Base-by-base conservation (phyloP, 2,888 invertebrate species). In the Nemotelus nigrinus region DNA sequence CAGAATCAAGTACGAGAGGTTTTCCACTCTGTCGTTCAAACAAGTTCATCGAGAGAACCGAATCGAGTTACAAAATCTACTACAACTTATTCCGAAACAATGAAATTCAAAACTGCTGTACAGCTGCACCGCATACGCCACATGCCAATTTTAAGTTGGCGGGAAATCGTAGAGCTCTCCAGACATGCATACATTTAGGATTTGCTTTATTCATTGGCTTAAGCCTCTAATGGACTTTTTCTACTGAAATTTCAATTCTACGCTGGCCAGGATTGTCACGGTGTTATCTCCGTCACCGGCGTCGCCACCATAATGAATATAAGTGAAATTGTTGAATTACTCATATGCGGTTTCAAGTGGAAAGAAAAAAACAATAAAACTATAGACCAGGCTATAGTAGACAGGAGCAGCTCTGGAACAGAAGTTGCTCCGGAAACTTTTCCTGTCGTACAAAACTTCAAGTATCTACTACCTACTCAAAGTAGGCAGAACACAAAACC, bases 391-490 rank as follows among this genome's bases (percentile, higher is more conserved):
- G 7, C 5, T 10, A 2, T n/a, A 43, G 53, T 39, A 10, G 68
- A 50, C 53, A 68, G 50, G 25, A 48, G 44, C 25, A 63, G 41
- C 74, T 10, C 3, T 2, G 48, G 43, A 44, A 47, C 25, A 41
- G 74, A 74, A 74, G 60, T 74, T 63, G 47, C 48, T 50, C 7
- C 6, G 44, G 41, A 74, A 74, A 74, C 74, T 74, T 63, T 74
- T 63, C 44, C 39, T 74, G 63, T 74, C 48, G 41, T 25, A 48
- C 53, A 25, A 70, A 70, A 70, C 55, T 70, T 55, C 41, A 71
- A 71, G 57, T 25, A 50, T 25, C 57, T 57, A 57, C 57, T 57
- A 25, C 25, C 65, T n/a, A 65, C 71, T 57, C 25, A 45, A 72
- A 72, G 44, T 58, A 57, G 71, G 57, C 58, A 58, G 57, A 58